Evolutionary conservation across 2,888 invertebrate genomes (phyloP), one percentile per base, ranked within the genome.

Genomic region (Petrolisthes manimaculis): DNA sequence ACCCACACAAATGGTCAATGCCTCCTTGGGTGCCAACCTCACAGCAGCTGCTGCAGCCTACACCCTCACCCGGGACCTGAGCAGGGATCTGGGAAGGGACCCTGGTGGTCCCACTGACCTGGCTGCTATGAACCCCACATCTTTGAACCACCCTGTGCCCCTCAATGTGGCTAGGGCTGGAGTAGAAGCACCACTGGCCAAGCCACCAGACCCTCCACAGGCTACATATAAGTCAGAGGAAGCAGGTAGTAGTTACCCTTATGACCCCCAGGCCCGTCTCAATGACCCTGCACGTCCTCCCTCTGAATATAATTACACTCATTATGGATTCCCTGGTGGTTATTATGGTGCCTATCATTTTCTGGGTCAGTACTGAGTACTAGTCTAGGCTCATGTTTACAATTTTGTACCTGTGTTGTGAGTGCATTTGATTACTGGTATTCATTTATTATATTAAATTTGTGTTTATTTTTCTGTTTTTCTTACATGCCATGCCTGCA

Each of bases 331-430:
- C 82, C 91, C 91, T 51, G 86, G 88, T 18, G 77, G 89, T 54
- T 91, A 91, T 54, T 91, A 91, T 82, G 89, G 91, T 9, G 71
- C 71, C 21, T 91, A 91, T 83, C 91, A 91, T 74, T 91, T 91
- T 80, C 86, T 91, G 24, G 91, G 91, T 9, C 91, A 91, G 82
- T 91, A 91, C 71, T 91, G 55, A 89, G 56, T 21, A 37, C 37
- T 37, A 37, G 37, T 37, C 37, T 37, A 37, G 37, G 37, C 37
- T 37, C 37, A 37, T 2, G 37, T 37, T 37, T 37, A 37, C 0
- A 37, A 37, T 37, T 37, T 37, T 37, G 37, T 37, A 37, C 37
- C 37, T 37, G 37, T 37, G 37, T 37, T 37, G 37, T 37, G 37
- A 37, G 37, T 37, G 37, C 37, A 37, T 37, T 37, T 2, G 37